Evolutionary conservation across 2,888 invertebrate species (phyloP), one percentile per base, ranked within the genome.

Genomic region (Pammene aurita): DNA sequence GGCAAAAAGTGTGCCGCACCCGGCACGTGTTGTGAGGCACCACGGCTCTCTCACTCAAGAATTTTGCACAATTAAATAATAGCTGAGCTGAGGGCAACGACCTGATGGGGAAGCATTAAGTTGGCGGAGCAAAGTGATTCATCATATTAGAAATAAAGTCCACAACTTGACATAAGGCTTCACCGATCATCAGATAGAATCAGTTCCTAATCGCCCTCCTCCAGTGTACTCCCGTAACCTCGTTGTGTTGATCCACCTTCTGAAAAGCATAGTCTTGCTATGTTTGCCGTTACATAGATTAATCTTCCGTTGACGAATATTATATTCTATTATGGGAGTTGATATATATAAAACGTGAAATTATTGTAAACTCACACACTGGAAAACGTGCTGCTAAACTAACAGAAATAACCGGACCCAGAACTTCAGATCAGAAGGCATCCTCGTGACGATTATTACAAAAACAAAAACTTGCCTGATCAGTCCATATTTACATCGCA

Each of bases 71-170:
- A 50, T 67, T 63, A 50, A n/a, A 57, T 46, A 26, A 26, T 26
- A 26, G 26, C 26, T 26, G 26, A 63, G 50, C 35, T 62, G 67
- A 50, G 62, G 16, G 56, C 67, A 42, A 63, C 11, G 50, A 67
- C n/a, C 67, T 52, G 50, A 63, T 55, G 42, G 56, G 67, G 67
- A 57, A 56, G 50, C 62, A 38, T 56, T 42, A 48, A 41, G 34
- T 13, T 48, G 46, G 46, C 55, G 26, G 44, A 11, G 41, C 26
- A 52, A 34, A 54, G 54, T 54, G 54, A 54, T 54, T 54, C 34
- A 54, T n/a, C 34, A 34, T 34, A 18, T 18, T 6, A 26, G 2
- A 18, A 34, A 54, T 11, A 34, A 7, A 11, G 13, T 0, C 16
- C 34, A 34, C 54, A 34, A 16, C 13, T n/a, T 6, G 16, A 34